Conservation (phyloP, 1,140 invertebrate species). For the Drosophila simulans region DNA sequence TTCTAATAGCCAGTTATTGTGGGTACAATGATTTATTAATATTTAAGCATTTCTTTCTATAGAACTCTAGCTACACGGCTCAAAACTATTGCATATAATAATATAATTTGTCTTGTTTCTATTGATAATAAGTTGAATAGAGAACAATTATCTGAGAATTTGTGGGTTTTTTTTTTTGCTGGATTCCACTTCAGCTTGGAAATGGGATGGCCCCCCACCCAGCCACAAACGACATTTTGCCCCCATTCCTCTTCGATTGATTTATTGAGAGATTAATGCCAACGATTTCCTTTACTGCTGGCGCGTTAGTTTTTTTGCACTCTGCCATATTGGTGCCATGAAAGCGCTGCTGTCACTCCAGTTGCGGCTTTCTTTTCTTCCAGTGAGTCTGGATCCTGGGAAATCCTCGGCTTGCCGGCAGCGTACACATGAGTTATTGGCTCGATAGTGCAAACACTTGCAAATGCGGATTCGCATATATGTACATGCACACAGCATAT, state of each 20-base stretch:
- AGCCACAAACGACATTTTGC: conserved; percentile 21
- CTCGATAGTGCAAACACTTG: conserved; percentile 47
- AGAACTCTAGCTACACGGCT: background rate
- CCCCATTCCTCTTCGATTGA: conserved; percentile 31
- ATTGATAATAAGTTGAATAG: background rate
- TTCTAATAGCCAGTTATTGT: background rate
- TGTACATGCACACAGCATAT: no score
- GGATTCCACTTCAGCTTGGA: background rate
- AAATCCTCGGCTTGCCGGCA: conserved; percentile 13
- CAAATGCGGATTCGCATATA: conserved; percentile 6
- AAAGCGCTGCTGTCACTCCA: conserved; percentile 46
- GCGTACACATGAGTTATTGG: conserved; percentile 41
- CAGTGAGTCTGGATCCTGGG: conserved; percentile 16
- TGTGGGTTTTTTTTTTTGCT: background rate
- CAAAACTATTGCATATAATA: background rate
- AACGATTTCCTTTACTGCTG: conserved; percentile 43
- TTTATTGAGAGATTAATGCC: conserved; percentile 64
- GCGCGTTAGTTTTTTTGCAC: conserved; percentile 44
- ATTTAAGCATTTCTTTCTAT: background rate
- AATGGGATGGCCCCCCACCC: background rate
- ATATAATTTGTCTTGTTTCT: background rate
- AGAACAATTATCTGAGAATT: background rate
- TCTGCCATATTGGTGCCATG: conserved; percentile 37
- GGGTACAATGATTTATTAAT: background rate
- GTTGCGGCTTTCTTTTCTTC: conserved; percentile 37